These are phyloP conservation scores for Microdon myrmicae DNA, from an alignment of 2,888 invertebrate genomes.

Conservation along the genomic window DNA sequence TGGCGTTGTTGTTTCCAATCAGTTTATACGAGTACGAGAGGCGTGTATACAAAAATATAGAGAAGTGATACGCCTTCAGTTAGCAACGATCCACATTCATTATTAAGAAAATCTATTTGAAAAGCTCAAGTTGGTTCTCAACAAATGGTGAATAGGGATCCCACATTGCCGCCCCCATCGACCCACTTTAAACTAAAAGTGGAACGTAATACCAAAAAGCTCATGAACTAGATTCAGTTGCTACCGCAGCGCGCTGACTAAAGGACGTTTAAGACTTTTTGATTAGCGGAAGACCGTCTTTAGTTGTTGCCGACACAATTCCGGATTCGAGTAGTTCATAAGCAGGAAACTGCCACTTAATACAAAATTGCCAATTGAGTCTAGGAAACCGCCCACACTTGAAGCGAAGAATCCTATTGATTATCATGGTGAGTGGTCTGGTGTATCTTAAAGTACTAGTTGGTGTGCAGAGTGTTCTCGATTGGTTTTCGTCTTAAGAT, in stretches of 20 bases:
- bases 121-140: too few species aligned
- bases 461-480: slow-evolving; percentile 30
- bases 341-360: slow-evolving; percentile 16
- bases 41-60: too few species aligned
- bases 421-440: slow-evolving; percentile 42
- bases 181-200: slow-evolving; percentile 17
- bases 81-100: too few species aligned
- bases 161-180: slow-evolving; percentile 5
- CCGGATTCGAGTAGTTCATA: slow-evolving; percentile 13
- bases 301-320: slow-evolving; percentile 10
- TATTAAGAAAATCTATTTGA: too few species aligned
- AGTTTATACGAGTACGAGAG: too few species aligned
- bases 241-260: slow-evolving; percentile 30
- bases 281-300: slow-evolving; percentile 21
- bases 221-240: slow-evolving; percentile 30
- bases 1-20: too few species aligned
- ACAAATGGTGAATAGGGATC: too few species aligned
- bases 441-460: slow-evolving; percentile 3
- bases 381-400: not conserved
- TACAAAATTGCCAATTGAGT: slow-evolving; percentile 12
- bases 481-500: slow-evolving; percentile 16
- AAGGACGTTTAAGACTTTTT: slow-evolving; percentile 27
- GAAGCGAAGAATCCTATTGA: slow-evolving; percentile 22
- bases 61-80: too few species aligned
- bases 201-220: slow-evolving; percentile 23